phyloP scores from a whole-genome alignment of 2,113 vertebrate species.

The Nycticorax nycticorax region DNA sequence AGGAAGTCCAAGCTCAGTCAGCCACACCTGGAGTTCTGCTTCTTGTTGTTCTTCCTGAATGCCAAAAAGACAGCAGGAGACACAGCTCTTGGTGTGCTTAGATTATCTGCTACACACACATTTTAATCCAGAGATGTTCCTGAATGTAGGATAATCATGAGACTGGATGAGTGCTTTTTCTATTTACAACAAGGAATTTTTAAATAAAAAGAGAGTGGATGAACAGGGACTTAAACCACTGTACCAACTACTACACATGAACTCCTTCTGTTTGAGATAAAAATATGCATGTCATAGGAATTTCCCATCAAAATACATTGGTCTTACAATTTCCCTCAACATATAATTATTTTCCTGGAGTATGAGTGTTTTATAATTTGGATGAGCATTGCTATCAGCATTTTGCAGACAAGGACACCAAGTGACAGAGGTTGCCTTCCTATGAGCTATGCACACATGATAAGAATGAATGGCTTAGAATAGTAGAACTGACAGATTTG shows the following conservation, averaged over 20 bases:
- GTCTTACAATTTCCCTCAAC: background rate
- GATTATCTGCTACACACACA: background rate
- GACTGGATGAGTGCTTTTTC: background rate
- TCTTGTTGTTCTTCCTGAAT: background rate
- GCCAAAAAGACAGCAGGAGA: background rate
- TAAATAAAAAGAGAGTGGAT: background rate
- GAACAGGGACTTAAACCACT: background rate
- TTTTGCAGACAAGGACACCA: slow-evolving; percentile 4
- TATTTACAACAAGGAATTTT: background rate
- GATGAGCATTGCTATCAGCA: background rate
- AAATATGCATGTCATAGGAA: background rate
- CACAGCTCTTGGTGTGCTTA: background rate
- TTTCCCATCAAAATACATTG: background rate
- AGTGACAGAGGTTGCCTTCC: background rate
- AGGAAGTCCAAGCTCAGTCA: background rate
- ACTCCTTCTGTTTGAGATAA: background rate
- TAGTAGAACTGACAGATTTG: background rate
- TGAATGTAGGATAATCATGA: background rate
- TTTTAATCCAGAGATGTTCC: background rate
- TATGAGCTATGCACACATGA: background rate
- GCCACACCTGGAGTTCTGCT: background rate
- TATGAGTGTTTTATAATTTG: background rate
- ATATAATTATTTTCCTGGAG: background rate
- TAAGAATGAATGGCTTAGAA: background rate
- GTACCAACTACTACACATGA: background rate